phyloP scores from a whole-genome alignment of 2,797 vertebrate genomes.

The Eutrigla gurnardus region DNA sequence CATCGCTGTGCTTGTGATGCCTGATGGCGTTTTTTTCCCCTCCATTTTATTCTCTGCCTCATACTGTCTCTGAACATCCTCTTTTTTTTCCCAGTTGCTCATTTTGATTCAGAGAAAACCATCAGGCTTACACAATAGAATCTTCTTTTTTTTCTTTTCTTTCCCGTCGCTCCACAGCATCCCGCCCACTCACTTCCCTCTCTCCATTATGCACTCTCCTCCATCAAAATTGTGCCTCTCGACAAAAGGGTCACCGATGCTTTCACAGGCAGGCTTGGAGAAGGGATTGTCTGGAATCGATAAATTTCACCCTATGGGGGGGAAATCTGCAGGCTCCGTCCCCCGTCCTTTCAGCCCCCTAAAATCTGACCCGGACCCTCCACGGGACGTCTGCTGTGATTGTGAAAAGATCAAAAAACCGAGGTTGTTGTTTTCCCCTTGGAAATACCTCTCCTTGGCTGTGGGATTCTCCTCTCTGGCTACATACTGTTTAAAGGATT shows the following conservation, averaged over 20 bases:
- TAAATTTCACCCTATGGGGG: slow-evolving; percentile 62
- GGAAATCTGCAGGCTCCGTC: slow-evolving; percentile 34
- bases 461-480: slow-evolving; percentile 18
- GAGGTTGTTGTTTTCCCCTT: slow-evolving; percentile 30
- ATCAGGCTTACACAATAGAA: slow-evolving; percentile 73
- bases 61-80: slow-evolving; percentile 63
- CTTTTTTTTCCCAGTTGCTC: slow-evolving; percentile 64
- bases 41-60: slow-evolving; percentile 44
- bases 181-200: slow-evolving; percentile 63
- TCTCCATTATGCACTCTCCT: slow-evolving; percentile 60
- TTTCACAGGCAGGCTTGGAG: slow-evolving; percentile 64
- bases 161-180: slow-evolving; percentile 48
- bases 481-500: slow-evolving; percentile 24
- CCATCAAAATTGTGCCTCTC: slow-evolving; percentile 65
- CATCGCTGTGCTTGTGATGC: slow-evolving; percentile 39
- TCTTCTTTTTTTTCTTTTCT: slow-evolving; percentile 28
- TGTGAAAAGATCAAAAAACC: slow-evolving; percentile 53
- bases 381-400: slow-evolving; percentile 43
- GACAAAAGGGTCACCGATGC: slow-evolving; percentile 66
- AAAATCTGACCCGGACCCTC: slow-evolving; percentile 51
- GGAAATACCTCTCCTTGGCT: slow-evolving; percentile 26
- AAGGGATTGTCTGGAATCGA: slow-evolving; percentile 64
- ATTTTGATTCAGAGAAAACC: slow-evolving; percentile 76
- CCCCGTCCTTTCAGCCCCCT: slow-evolving; percentile 35
- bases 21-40: slow-evolving; percentile 45